Base-by-base conservation (phyloP, 1,140 invertebrate species). In the Diorhabda sublineata region DNA sequence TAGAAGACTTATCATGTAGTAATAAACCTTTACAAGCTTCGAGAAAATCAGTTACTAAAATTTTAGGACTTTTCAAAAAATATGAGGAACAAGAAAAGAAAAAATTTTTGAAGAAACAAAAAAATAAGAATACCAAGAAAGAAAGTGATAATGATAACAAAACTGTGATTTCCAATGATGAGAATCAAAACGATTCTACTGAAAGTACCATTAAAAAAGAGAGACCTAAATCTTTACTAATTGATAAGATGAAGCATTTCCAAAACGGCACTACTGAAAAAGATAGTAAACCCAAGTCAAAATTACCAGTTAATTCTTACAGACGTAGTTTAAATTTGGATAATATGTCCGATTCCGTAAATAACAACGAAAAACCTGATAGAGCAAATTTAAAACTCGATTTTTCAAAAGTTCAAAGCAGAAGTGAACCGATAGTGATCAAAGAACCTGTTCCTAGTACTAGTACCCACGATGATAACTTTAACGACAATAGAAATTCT, bases 41-140 rank as follows among this genome's bases (percentile, higher is more conserved):
- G 74, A 86, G 83, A 83, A 87, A 84, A 84, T 86, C 73, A 81
- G 88, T 80, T 77, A 90, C 76, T 79, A 90, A 87, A 71, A 89
- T 92, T 65, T 80, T 92, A 26, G 89, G 90, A 3, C 78, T 92
- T 1, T 90, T 93, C 72, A 89, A 88, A 68, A 91, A 88, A 75
- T 86, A 87, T 73, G 90, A 89, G 76, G 83, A 84, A 47, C 81
- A 83, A 76, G 81, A 85, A 47, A 81, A 75, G 67, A 72, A 75
- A 69, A 76, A 77, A 11, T 75, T 74, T 71, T 71, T 72, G 26
- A 77, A 74, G 63, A 79, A 69, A 61, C 62, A 4, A 7, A 74
- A 74, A 64, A 58, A 47, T n/a, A 71, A 74, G 66, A 66, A 42
- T 41, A 58, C 4, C 43, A 69, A 64, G 42, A 70, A 57, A 45